phyloP scores from a whole-genome alignment of 2,113 vertebrate genomes.

The Columbina picui region DNA sequence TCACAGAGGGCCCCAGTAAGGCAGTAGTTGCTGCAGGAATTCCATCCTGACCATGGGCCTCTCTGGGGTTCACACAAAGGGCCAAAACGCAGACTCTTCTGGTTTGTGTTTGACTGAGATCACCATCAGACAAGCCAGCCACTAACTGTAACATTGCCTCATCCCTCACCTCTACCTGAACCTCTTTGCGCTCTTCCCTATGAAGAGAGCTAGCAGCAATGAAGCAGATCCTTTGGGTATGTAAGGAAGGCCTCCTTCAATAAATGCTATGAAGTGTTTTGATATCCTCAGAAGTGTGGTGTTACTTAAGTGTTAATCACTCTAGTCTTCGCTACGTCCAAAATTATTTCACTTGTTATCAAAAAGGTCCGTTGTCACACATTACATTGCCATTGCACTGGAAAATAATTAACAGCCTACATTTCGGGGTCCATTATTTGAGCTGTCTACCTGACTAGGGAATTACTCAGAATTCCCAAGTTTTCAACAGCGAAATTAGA shows the following conservation, averaged over 20 bases:
- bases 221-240: background rate
- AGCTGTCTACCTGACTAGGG: conserved; percentile 70
- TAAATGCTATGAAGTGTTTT: conserved; percentile 46
- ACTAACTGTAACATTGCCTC: conserved; percentile 13
- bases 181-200: conserved; percentile 14
- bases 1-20: background rate
- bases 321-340: conserved; percentile 46
- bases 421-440: conserved; percentile 70
- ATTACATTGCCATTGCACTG: conserved; percentile 57
- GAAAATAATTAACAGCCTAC: conserved; percentile 76
- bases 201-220: background rate
- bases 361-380: conserved; percentile 62
- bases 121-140: background rate
- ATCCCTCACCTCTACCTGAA: conserved; percentile 26
- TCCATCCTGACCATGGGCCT: background rate
- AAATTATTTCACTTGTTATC: conserved; percentile 63
- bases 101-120: background rate
- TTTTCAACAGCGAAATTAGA: conserved; percentile 72
- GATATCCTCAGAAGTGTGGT: conserved; percentile 30
- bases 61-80: background rate
- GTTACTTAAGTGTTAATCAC: conserved; percentile 67
- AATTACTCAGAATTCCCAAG: conserved; percentile 77
- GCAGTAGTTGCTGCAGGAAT: background rate
- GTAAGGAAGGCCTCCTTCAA: conserved; percentile 56
- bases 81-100: background rate